Evolutionary conservation across 2,888 invertebrate genomes (phyloP), one percentile per base, ranked within the genome.

Genomic region (Caenorhabditis afra): DNA sequence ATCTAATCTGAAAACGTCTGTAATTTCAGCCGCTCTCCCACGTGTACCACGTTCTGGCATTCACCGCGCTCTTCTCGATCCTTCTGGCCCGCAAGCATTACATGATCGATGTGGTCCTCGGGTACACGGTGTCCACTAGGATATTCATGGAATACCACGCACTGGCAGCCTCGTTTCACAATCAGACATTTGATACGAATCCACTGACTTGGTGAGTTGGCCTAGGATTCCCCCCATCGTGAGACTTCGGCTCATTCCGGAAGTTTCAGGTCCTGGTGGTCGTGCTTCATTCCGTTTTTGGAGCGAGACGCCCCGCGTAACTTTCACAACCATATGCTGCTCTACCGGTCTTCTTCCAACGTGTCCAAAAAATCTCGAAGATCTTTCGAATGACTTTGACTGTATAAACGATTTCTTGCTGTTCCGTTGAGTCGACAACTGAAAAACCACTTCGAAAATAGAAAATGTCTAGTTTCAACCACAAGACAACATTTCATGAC

Each of bases 121-220:
- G 88, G 35, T 86, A 86, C 62, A 81, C 85, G 20, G 86, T 89
- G 7, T 78, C 87, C 1, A 84, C 89, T 11, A 74, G 88, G 37
- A 76, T 86, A 16, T 89, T 87, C 76, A 88, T 88, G 85, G 83
- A 87, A 49, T 88, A 88, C 79, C 88, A 88, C 53, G 71, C 88
- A 1, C 62, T 87, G 22, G 82, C 81, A 47, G 58, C 61, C 20
- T 81, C 85, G 29, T 88, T 76, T 79, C 88, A 88, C 65, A 81
- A 86, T n/a, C 79, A 79, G 45, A 73, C 78, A 22, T 76, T 88
- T 8, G 85, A 84, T 23, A 75, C 70, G 20, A 87, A 88, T 47
- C 77, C 84, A 41, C 81, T 88, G n/a, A 79, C 81, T 14, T 81
- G 85, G 85, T 78, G 49, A 50, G 50, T 35, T 37, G 29, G 29